Conservation (phyloP, 1,140 invertebrate genomes). For the Oedothorax gibbosus region DNA sequence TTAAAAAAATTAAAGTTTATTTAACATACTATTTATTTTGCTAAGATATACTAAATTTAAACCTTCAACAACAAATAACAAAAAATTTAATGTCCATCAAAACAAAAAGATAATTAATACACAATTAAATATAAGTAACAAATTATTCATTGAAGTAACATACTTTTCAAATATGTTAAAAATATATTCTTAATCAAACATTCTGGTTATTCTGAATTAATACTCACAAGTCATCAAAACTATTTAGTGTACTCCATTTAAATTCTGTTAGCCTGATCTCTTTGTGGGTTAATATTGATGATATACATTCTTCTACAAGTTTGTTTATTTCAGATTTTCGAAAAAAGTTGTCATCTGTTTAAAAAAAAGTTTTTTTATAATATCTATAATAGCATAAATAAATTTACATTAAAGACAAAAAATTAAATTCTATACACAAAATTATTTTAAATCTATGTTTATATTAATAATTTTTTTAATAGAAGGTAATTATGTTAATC, state of each 20-base stretch:
- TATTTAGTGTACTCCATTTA: constrained; percentile 3
- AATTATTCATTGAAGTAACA: too few relatives aligned
- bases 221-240: constrained; percentile 55
- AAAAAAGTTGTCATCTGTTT: constrained; percentile 38
- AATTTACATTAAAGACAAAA: neutral
- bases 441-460: too few relatives aligned
- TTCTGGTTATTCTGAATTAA: neutral
- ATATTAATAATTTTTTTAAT: too few relatives aligned
- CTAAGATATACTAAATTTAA: too few relatives aligned
- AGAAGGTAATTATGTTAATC: too few relatives aligned
- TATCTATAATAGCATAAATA: neutral
- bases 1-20: too few relatives aligned
- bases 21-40: too few relatives aligned
- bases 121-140: too few relatives aligned
- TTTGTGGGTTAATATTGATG: constrained; percentile 8
- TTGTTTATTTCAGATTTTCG: neutral
- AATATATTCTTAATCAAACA: neutral
- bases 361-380: neutral
- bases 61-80: too few relatives aligned
- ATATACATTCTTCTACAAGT: constrained; percentile 10
- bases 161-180: neutral
- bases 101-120: too few relatives aligned
- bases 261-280: constrained; percentile 1
- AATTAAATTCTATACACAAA: too few relatives aligned
- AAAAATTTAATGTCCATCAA: too few relatives aligned